phyloP scores from a whole-genome alignment of 2,797 vertebrate genomes.

The Parambassis ranga region DNA sequence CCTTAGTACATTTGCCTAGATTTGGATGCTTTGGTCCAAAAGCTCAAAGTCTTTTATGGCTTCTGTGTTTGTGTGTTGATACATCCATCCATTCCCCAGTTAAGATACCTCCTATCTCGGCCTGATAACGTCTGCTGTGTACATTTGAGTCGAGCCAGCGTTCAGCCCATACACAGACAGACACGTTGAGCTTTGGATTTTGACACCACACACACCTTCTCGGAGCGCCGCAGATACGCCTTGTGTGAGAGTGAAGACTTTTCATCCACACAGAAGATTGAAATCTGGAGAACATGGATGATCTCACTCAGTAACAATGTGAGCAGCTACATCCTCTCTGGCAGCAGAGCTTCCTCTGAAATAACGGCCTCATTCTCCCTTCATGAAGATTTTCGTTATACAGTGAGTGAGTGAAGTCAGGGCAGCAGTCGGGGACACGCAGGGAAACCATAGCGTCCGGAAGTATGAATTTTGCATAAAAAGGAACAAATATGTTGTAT shows the following conservation, averaged over 20 bases:
- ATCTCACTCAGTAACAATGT: constrained; percentile 70
- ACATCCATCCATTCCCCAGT: background rate
- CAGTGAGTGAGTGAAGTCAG: background rate
- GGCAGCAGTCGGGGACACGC: background rate
- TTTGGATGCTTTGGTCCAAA: constrained; percentile 13
- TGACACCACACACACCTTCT: background rate
- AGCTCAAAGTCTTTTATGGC: background rate
- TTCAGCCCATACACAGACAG: background rate
- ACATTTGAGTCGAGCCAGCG: background rate
- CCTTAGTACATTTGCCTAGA: constrained; percentile 38
- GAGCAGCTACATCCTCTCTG: constrained; percentile 60
- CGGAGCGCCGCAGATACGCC: background rate
- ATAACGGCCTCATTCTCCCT: constrained; percentile 38
- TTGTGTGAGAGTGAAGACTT: background rate
- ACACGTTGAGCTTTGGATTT: constrained; percentile 24
- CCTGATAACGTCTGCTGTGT: constrained; percentile 27
- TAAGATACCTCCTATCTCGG: constrained; percentile 15
- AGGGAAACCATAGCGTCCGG: no score
- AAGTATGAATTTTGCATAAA: no score
- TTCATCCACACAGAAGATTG: constrained; percentile 29
- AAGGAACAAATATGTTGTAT: no score
- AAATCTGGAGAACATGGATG: constrained; percentile 55
- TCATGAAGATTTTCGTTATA: constrained; percentile 4
- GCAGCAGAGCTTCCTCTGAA: constrained; percentile 49
- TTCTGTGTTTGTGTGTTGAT: no score